Evolutionary conservation across 2,113 vertebrate species (phyloP), one percentile per base, ranked within the genome.

Genomic region (Perca flavescens): DNA sequence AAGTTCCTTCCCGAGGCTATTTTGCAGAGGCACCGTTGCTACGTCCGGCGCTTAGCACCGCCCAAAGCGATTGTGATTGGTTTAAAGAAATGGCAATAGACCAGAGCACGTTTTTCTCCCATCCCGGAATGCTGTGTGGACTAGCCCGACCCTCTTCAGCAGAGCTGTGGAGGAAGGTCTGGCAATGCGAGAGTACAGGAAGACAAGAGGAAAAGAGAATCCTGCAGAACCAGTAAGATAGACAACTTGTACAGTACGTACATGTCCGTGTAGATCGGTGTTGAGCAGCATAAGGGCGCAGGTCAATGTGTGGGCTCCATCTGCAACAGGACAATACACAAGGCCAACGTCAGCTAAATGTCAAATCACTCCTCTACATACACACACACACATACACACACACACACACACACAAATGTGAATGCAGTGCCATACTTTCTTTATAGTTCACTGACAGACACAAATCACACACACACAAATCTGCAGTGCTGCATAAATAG

Each of bases 211-310:
- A 25, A 4, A 43, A 11, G 5, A 2, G 36, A 57, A 62, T 19
- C 56, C 69, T 63, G 57, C 28, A 17, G 61, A 54, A 74, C 9
- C 21, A 68, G 25, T 47, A 40, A 60, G 63, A 73, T 13, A 47
- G 34, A 75, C 40, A 74, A 17, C n/a, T 52, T 25, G 25, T 25
- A 7, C 9, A 52, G 80, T 89, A 93, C 95, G 22, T 95, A 96
- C 95, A 28, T 96, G 95, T 88, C 95, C 95, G 16, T 96, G 95
- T 14, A 96, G 92, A 76, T 96, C 95, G 5, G 95, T 96, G 93
- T 96, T 96, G 56, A 96, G 94, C 86, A 96, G 93, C 95, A 96
- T 96, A 6, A 96, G 94, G 69, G 95, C 95, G 7, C 95, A 96
- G 82, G 95, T 96, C 84, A 96, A 85, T 7, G 95, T 96, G 91